phyloP scores from a whole-genome alignment of 2,797 vertebrate species.

The Eidolon dupreanum region DNA sequence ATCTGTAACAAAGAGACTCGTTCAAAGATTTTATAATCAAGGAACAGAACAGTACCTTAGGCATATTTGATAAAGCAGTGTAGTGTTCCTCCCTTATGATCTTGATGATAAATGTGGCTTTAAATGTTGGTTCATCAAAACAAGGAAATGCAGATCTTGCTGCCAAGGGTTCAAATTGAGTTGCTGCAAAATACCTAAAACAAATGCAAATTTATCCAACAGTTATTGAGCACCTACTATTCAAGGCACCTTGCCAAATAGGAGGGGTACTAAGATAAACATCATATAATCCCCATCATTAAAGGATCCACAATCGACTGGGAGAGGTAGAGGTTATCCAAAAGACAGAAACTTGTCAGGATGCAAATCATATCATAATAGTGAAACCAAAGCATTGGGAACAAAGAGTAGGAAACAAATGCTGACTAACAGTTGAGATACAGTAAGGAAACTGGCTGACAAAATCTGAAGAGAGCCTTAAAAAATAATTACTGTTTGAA shows the following conservation, averaged over 20 bases:
- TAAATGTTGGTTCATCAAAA: constrained; percentile 97
- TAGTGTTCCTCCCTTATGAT: constrained; percentile 90
- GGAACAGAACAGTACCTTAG: constrained; percentile 88
- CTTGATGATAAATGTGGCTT: constrained; percentile 94
- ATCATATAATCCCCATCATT: not conserved
- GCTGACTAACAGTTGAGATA: not conserved
- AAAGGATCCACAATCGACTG: not conserved
- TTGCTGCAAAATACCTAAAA: constrained; percentile 93
- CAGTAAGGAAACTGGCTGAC: not conserved
- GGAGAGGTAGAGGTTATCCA: not conserved
- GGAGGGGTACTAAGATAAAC: not conserved
- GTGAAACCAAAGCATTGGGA: not conserved
- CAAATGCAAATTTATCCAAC: constrained; percentile 54
- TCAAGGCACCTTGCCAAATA: not conserved
- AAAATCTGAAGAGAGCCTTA: not conserved
- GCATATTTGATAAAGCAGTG: constrained; percentile 96
- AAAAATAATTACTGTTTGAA: not conserved
- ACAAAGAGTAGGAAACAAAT: constrained; percentile 21
- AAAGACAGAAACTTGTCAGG: not conserved
- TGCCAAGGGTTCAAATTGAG: constrained; percentile 96
- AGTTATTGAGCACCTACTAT: constrained; percentile 41
- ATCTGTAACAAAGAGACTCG: constrained; percentile 38
- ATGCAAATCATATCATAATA: not conserved
- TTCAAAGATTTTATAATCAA: constrained; percentile 48
- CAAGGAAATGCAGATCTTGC: constrained; percentile 97